phyloP scores from a whole-genome alignment of 2,113 vertebrate genomes.

The Coregonus clupeaformis region DNA sequence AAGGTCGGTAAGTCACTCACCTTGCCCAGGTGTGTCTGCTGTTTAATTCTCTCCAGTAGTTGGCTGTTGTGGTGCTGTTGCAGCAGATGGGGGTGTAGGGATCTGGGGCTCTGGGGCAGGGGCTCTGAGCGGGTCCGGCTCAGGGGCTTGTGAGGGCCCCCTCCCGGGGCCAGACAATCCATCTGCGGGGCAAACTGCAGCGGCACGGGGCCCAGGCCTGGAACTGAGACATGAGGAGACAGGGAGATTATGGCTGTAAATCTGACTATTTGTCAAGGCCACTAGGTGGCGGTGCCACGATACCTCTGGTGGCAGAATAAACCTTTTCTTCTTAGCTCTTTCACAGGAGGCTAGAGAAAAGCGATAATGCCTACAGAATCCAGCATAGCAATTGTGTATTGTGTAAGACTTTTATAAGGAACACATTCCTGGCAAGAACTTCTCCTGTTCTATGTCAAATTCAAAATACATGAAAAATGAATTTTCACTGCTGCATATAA shows the following conservation, averaged over 20 bases:
- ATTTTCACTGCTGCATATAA: too few species aligned
- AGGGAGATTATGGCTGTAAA: neutral
- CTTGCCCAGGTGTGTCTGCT: constrained; percentile 67
- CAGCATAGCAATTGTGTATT: neutral
- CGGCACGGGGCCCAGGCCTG: constrained; percentile 80
- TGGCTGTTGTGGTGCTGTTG: constrained; percentile 80
- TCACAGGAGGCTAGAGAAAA: too few species aligned
- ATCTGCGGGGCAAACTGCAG: constrained; percentile 81
- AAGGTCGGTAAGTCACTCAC: constrained; percentile 39
- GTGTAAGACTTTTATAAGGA: neutral
- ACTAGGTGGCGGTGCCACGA: constrained; percentile 38
- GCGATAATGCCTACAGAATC: neutral
- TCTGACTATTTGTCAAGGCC: constrained; percentile 11
- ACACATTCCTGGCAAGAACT: neutral
- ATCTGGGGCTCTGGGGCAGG: constrained; percentile 82
- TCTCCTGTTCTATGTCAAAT: neutral
- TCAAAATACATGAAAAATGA: neutral
- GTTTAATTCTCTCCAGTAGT: constrained; percentile 71
- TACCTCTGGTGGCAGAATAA: neutral
- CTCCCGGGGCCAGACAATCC: constrained; percentile 69
- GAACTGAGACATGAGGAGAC: constrained; percentile 61
- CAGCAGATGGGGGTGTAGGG: constrained; percentile 81
- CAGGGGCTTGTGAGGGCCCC: constrained; percentile 83
- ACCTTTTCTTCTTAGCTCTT: neutral
- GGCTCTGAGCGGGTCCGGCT: constrained; percentile 93